Evolutionary conservation across 2,113 vertebrate species (phyloP).

Genomic region (Neodontobutis hainanensis): DNA sequence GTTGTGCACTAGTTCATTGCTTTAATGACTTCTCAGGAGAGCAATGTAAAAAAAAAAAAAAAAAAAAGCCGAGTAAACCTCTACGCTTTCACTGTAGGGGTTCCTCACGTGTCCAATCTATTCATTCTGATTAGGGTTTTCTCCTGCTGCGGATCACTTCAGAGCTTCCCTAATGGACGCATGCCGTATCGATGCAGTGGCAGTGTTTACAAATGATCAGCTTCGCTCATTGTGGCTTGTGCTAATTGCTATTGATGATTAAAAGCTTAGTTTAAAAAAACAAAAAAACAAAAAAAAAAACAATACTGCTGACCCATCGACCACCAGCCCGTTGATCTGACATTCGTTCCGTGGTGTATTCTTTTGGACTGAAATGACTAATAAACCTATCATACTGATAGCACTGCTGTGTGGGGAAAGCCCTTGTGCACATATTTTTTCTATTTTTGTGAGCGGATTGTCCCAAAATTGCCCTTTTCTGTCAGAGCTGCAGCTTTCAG

Average conservation of each 20-base stretch:
- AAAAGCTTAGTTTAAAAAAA: slow-evolving; percentile 40
- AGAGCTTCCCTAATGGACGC: slow-evolving; percentile 27
- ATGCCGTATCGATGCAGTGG: slow-evolving; percentile 47
- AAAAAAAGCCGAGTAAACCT: neutral
- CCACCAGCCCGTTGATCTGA: slow-evolving; percentile 15
- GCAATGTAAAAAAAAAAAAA: neutral
- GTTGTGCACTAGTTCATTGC: slow-evolving; percentile 9
- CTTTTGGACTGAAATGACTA: slow-evolving; percentile 4
- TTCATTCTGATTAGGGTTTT: slow-evolving; percentile 12
- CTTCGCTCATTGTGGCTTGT: slow-evolving; percentile 32
- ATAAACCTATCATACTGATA: slow-evolving; percentile 26
- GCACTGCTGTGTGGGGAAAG: slow-evolving; percentile 5
- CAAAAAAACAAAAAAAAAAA: slow-evolving; percentile 44
- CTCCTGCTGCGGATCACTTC: slow-evolving; percentile 14
- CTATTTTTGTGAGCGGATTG: slow-evolving; percentile 26
- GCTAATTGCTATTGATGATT: slow-evolving; percentile 68
- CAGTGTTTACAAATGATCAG: slow-evolving; percentile 61
- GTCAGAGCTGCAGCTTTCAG: slow-evolving; percentile 14
- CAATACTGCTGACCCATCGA: slow-evolving; percentile 37
- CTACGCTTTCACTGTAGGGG: neutral
- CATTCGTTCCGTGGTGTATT: slow-evolving; percentile 28
- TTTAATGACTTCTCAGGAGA: slow-evolving; percentile 25
- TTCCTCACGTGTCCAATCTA: slow-evolving; percentile 2
- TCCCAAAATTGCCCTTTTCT: slow-evolving; percentile 11
- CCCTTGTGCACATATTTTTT: neutral